These are phyloP conservation scores for Boloria selene DNA, from an alignment of 2,888 invertebrate genomes.

Conservation along the genomic window DNA sequence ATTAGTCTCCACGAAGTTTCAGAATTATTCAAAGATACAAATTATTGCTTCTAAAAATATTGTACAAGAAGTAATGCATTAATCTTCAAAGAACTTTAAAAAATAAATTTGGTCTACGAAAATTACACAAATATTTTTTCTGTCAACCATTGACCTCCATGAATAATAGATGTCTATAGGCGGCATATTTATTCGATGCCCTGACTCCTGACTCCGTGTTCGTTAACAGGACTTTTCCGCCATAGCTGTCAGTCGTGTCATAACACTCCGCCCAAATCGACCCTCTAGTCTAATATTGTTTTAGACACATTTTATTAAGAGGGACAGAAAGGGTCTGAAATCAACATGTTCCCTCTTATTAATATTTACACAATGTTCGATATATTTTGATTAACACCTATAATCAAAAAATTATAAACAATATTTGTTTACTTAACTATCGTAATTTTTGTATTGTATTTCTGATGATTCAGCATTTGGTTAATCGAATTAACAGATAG, in stretches of 20 bases:
- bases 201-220: slow-evolving; percentile 13
- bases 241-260: slow-evolving; percentile 58
- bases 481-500: slow-evolving; percentile 10
- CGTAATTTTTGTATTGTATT: background rate
- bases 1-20: too few relatives aligned
- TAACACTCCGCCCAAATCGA: slow-evolving; percentile 65
- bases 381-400: background rate
- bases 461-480: background rate
- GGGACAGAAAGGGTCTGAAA: background rate
- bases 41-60: too few relatives aligned
- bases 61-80: too few relatives aligned
- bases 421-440: too few relatives aligned
- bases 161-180: slow-evolving; percentile 5
- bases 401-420: too few relatives aligned
- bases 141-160: background rate
- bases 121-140: background rate
- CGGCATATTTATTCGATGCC: slow-evolving; percentile 14
- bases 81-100: too few relatives aligned
- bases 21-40: too few relatives aligned
- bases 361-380: background rate
- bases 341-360: background rate
- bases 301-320: slow-evolving; percentile 3
- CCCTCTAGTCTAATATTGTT: slow-evolving; percentile 8
- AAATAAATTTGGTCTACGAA: too few relatives aligned
- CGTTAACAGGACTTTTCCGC: slow-evolving; percentile 49